A percentile compares a stretch with the other conserved stretches of the same genome.
Evolutionary conservation across 2,888 invertebrate species (phyloP).

Genomic region (Tanaodytes sp.): DNA sequence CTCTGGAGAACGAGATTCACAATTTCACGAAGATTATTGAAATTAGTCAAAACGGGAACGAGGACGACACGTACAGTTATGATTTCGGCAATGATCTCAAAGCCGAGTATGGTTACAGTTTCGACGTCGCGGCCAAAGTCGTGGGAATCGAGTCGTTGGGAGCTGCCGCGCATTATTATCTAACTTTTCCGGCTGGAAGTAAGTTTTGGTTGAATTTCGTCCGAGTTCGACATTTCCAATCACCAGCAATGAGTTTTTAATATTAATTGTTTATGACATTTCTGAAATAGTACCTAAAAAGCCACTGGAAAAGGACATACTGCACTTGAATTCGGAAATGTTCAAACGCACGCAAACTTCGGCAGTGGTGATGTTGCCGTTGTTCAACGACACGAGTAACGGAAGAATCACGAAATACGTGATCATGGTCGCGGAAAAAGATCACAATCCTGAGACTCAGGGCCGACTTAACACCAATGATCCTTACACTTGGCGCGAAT

Average conservation of each 20-base stretch:
- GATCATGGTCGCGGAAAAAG: conserved; percentile 63
- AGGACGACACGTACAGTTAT: conserved; percentile 55
- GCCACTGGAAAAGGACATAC: conserved; percentile 57
- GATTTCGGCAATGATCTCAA: conserved; percentile 58
- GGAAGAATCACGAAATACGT: conserved; percentile 66
- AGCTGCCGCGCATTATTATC: conserved; percentile 21
- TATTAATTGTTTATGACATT: too few species aligned
- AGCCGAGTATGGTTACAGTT: conserved; percentile 63
- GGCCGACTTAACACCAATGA: conserved; percentile 54
- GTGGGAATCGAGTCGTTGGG: conserved; percentile 53
- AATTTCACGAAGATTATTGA: conserved; percentile 34
- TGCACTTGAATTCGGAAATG: conserved; percentile 60
- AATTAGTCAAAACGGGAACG: conserved; percentile 28
- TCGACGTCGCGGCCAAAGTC: conserved; percentile 61
- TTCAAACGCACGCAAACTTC: conserved; percentile 62
- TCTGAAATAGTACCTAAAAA: conserved; percentile 61
- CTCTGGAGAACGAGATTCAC: conserved; percentile 51
- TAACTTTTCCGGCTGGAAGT: conserved; percentile 67
- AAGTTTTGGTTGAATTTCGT: too few species aligned
- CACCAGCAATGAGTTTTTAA: too few species aligned
- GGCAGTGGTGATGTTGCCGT: conserved; percentile 63
- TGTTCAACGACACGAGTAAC: conserved; percentile 60
- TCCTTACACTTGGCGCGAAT: conserved; percentile 64
- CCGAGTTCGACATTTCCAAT: too few species aligned
- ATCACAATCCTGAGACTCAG: conserved; percentile 50